Percentiles rank a stretch among this genome's conserved stretches.
Evolutionary conservation across 2,888 invertebrate species (phyloP).

Genomic region (Eupithecia vulgata): DNA sequence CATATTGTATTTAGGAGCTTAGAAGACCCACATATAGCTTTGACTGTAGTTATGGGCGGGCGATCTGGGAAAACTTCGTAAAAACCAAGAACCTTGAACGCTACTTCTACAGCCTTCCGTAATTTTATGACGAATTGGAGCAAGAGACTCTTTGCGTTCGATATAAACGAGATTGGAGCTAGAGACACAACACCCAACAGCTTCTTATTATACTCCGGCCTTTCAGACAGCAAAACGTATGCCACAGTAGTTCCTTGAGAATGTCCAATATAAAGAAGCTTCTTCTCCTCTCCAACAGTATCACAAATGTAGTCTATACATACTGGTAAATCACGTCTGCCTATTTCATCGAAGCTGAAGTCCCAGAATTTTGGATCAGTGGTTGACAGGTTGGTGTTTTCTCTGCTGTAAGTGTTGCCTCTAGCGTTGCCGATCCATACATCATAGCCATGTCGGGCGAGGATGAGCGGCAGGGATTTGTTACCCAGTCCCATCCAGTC

Average conservation of each 20-base stretch:
- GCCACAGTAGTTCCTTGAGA: constrained; percentile 3
- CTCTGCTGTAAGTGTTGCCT: constrained; percentile 6
- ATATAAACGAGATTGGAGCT: constrained; percentile 1
- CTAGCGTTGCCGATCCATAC: background rate
- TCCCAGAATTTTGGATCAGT: background rate
- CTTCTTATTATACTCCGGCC: background rate
- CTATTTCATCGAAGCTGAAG: constrained; percentile 8
- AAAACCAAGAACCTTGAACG: background rate
- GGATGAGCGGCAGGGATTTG: background rate
- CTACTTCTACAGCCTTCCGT: background rate
- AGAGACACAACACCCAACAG: background rate
- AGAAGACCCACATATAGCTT: background rate
- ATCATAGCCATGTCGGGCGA: background rate
- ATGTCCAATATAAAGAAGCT: background rate
- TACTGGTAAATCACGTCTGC: background rate
- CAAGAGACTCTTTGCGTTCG: background rate
- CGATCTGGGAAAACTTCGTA: background rate
- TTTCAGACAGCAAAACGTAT: background rate
- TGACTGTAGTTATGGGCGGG: background rate
- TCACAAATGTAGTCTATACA: constrained; percentile 5
- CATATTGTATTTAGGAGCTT: background rate
- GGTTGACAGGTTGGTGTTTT: background rate
- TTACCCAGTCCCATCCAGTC: background rate
- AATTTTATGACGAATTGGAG: background rate
- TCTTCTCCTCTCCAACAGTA: background rate